Conservation (phyloP, 2,797 vertebrate species). For the Phataginus tetradactyla region DNA sequence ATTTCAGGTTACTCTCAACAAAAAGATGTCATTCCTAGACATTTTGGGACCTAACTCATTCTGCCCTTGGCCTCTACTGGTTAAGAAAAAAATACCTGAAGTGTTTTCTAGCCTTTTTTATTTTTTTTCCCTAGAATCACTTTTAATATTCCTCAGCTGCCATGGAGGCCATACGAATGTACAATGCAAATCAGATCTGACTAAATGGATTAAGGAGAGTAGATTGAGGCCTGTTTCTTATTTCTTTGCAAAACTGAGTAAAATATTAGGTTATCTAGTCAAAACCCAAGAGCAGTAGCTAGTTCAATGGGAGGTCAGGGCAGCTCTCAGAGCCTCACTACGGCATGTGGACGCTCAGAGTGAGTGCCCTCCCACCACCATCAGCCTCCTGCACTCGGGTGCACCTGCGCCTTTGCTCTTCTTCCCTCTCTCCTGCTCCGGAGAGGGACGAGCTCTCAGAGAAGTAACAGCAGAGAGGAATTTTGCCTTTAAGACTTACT, state of each 20-base stretch:
- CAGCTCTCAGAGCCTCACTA: not conserved
- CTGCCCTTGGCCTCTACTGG: not conserved
- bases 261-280: not conserved
- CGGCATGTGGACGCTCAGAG: rapidly evolving
- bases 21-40: conserved; percentile 41
- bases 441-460: not conserved
- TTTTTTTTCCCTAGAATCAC: not conserved
- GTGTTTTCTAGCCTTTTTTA: not conserved
- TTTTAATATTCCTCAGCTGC: conserved; percentile 45
- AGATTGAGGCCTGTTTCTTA: not conserved
- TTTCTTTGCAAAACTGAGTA: not conserved
- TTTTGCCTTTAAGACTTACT: not conserved
- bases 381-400: not conserved
- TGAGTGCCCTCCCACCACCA: too few relatives aligned
- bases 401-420: not conserved
- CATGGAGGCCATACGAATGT: not conserved
- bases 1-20: not conserved
- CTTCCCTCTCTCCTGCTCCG: not conserved
- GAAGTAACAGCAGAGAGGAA: not conserved
- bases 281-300: not conserved
- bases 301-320: not conserved
- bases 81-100: conserved; percentile 41
- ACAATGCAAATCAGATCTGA: not conserved
- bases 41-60: not conserved
- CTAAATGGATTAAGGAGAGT: conserved; percentile 20